Evolutionary conservation across 1,140 invertebrate genomes (phyloP), one percentile per base, ranked within the genome.

Genomic region (Hestina assimilis): DNA sequence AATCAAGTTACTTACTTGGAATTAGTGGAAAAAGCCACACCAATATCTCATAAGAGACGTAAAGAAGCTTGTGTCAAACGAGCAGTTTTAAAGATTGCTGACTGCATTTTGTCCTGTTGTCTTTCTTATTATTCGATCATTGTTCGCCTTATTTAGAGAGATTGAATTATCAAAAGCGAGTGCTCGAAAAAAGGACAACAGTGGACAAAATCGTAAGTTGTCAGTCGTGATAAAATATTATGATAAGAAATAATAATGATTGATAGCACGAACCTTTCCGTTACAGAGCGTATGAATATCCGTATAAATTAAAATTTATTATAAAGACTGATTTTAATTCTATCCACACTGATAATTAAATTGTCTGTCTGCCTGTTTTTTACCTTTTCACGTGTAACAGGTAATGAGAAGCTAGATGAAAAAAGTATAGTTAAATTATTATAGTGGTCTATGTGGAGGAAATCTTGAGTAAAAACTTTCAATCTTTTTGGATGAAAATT

Each of bases 151-250:
- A 59, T 58, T 20, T 51, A 67, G 50, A 60, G 43, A 50, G 57
- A 73, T 73, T 69, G 63, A 71, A 69, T 69, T 71, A 69, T 74
- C 72, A 72, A 72, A 24, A 58, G 46, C 20, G 53, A 65, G 55
- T 53, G 26, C 54, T 52, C 43, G 48, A 15, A 57, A 63, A 60
- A 56, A 55, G 31, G 20, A 11, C n/a, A 23, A 58, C 43, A 50
- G 38, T 40, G 26, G 11, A 31, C 47, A 35, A 40, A 50, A 40
- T 38, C 33, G 47, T 50, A 38, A 20, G 8, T 5, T 5, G 24
- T 9, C 24, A 3, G 19, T n/a, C 1, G 29, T 12, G 0, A 38
- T n/a, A 38, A 38, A 38, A 38, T 38, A 17, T 8, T 9, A 38
- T 38, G 14, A 19, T 38, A 19, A 6, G n/a, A 38, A 38, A 19